Evolutionary conservation across 2,113 vertebrate genomes (phyloP), one percentile per base, ranked within the genome.

Genomic region (Lontra canadensis): DNA sequence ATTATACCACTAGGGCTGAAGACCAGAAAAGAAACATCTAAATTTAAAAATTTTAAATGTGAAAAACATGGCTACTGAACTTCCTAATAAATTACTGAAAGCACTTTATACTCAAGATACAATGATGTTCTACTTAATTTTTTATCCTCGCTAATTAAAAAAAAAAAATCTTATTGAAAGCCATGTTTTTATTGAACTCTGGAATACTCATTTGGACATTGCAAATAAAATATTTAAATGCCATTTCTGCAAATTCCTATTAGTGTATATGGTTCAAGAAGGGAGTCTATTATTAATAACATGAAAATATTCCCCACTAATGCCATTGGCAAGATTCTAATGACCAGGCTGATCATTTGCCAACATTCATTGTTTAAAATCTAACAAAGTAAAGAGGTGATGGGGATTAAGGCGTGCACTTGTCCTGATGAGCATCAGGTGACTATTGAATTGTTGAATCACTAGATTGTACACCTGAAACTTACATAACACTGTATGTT

Each of bases 181-280:
- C 59, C 73, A 89, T 94, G 96, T 98, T 98, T 98, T 98, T 97
- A 96, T 96, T 78, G 84, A 96, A 52, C 96, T 98, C 98, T 98
- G 98, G 97, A 98, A 98, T 98, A 98, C 88, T 98, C 98, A 97
- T 98, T 98, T 98, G 97, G 95, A 91, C 88, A 80, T 83, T 98
- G 95, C 55, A 61, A 95, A 96, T 79, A 98, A 97, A 97, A 97
- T 96, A 92, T 59, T 83, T 9, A 92, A 80, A 96, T 94, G 83
- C 90, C 96, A 95, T 97, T 96, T 97, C 95, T 96, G 97, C 76
- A 97, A 98, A 97, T 97, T 98, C 92, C 95, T 97, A 86, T 96
- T 94, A 94, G 44, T 96, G 0, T 95, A 76, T 97, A 96, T 98
- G 96, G 83, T 94, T 98, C 39, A 67, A 94, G 88, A 88, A 87